These are phyloP conservation scores for Alcis repandata DNA, from an alignment of 2,888 invertebrate species.

Conservation along the genomic window DNA sequence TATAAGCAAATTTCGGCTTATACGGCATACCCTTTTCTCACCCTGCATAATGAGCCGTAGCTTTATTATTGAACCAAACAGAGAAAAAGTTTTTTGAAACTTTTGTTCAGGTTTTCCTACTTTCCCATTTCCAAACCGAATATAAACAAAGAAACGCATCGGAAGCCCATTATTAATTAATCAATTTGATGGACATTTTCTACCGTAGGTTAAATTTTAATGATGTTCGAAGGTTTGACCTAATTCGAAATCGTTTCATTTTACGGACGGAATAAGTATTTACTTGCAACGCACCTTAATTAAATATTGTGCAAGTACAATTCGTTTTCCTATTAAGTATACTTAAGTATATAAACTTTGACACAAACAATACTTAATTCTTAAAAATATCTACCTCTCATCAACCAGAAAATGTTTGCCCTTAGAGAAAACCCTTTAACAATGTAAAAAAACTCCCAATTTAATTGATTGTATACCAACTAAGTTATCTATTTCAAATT, in stretches of 20 bases:
- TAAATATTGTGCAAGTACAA: neutral
- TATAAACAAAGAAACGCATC: neutral
- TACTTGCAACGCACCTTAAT: neutral
- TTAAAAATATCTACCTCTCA: too few relatives aligned
- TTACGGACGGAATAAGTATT: neutral
- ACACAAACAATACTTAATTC: too few relatives aligned
- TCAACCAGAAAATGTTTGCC: too few relatives aligned
- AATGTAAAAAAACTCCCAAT: too few relatives aligned
- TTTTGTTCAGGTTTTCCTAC: neutral
- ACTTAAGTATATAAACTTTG: too few relatives aligned
- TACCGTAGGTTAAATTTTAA: constrained; percentile 3
- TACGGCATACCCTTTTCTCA: too few relatives aligned
- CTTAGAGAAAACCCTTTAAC: too few relatives aligned
- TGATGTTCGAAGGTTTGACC: constrained; percentile 2
- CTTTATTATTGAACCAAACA: too few relatives aligned
- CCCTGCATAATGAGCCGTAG: too few relatives aligned
- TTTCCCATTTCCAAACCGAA: neutral
- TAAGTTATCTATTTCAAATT: too few relatives aligned
- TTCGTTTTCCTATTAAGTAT: neutral
- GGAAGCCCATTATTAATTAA: constrained; percentile 1
- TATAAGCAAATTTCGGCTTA: too few relatives aligned
- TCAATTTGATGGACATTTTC: constrained; percentile 2
- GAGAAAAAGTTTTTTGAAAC: neutral
- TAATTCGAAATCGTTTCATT: constrained; percentile 2
- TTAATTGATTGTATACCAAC: too few relatives aligned